Percentiles rank a stretch among this genome's conserved stretches.
phyloP scores from a whole-genome alignment of 2,113 vertebrate species.

The Rhinogobius similis region DNA sequence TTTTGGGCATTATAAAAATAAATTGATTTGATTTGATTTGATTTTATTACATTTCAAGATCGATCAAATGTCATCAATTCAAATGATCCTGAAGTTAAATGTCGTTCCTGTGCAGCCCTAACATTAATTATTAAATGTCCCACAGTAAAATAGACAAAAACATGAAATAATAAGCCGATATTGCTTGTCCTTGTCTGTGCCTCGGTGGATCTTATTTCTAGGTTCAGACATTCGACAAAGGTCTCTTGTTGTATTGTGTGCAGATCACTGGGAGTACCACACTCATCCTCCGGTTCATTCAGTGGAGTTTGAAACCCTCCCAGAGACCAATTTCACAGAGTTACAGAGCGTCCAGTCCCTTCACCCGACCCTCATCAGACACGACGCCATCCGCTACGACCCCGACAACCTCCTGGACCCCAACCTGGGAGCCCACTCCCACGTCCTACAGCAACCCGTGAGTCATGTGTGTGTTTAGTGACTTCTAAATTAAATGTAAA shows the following conservation, averaged over 20 bases:
- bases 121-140: neutral
- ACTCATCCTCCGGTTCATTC: slow-evolving; percentile 81
- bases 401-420: slow-evolving; percentile 87
- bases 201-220: neutral
- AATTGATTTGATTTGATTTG: no score
- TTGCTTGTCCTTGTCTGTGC: neutral
- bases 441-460: slow-evolving; percentile 73
- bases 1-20: no score
- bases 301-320: slow-evolving; percentile 88
- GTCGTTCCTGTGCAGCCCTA: neutral
- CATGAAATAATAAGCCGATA: neutral
- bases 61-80: no score
- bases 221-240: neutral
- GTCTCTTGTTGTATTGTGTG: slow-evolving; percentile 20
- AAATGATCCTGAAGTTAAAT: no score
- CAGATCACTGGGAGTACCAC: slow-evolving; percentile 95
- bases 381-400: slow-evolving; percentile 81
- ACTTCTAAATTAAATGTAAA: neutral
- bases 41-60: no score
- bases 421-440: slow-evolving; percentile 73
- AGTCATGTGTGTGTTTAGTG: slow-evolving; percentile 13
- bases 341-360: slow-evolving; percentile 92
- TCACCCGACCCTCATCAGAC: slow-evolving; percentile 82
- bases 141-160: neutral
- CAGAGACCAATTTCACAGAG: slow-evolving; percentile 93